phyloP scores from a whole-genome alignment of 2,888 invertebrate genomes.

The Pycnomerus fuliginosus region DNA sequence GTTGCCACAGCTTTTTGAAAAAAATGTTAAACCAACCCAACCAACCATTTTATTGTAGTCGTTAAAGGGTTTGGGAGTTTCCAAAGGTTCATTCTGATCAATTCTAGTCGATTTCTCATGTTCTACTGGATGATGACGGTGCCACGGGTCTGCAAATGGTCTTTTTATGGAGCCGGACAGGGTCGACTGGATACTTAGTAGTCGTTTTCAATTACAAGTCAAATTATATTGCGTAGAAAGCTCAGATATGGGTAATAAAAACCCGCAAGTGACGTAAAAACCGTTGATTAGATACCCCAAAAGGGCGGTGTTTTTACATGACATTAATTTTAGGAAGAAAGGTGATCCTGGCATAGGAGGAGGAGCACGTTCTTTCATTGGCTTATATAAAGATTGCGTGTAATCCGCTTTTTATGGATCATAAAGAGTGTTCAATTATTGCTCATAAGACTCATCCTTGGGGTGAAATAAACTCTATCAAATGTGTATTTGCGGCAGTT shows the following conservation, averaged over 20 bases:
- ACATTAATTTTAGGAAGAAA: constrained; percentile 11
- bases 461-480: constrained; percentile 43
- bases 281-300: constrained; percentile 15
- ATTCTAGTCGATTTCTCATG: too few relatives aligned
- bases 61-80: too few relatives aligned
- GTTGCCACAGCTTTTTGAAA: too few relatives aligned
- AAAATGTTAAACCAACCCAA: too few relatives aligned
- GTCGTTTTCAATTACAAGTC: constrained; percentile 14
- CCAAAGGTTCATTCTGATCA: too few relatives aligned
- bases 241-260: constrained; percentile 19
- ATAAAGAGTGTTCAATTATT: constrained; percentile 45
- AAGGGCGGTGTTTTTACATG: constrained; percentile 10
- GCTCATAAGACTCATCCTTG: constrained; percentile 38
- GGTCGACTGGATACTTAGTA: constrained; percentile 16
- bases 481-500: constrained; percentile 44
- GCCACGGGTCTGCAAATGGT: too few relatives aligned
- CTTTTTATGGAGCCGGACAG: too few relatives aligned
- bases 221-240: constrained; percentile 22
- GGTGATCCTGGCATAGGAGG: background rate
- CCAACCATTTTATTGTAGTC: too few relatives aligned
- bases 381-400: constrained; percentile 36
- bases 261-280: constrained; percentile 14
- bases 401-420: constrained; percentile 40
- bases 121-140: too few relatives aligned
- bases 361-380: constrained; percentile 29